Conservation (phyloP, 1,140 invertebrate species). For the Sycophila sp. region DNA sequence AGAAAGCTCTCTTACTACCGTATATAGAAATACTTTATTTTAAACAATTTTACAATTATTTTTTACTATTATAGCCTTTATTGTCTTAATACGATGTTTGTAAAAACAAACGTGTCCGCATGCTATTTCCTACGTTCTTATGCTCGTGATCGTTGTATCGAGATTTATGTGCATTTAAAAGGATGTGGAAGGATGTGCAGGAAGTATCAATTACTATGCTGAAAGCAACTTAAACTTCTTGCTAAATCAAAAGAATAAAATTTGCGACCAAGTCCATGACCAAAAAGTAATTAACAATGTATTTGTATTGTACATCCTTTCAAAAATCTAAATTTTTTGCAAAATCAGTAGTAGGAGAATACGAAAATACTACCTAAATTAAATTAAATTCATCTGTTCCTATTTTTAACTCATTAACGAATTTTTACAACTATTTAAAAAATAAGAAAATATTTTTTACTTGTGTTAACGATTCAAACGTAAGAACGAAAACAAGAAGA, state of each 20-base stretch:
- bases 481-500: background rate
- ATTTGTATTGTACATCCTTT: too few relatives aligned
- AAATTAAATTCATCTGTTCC: too few relatives aligned
- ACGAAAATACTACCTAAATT: too few relatives aligned
- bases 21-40: background rate
- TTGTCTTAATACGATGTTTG: background rate
- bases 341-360: too few relatives aligned
- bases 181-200: background rate
- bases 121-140: background rate
- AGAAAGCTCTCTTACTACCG: slow-evolving; percentile 17
- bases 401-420: too few relatives aligned
- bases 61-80: background rate
- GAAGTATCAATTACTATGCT: background rate
- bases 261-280: too few relatives aligned
- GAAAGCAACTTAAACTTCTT: slow-evolving; percentile 6
- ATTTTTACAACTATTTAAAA: too few relatives aligned
- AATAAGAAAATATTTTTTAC: too few relatives aligned
- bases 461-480: too few relatives aligned
- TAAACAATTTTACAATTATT: background rate
- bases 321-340: too few relatives aligned
- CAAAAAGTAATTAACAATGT: too few relatives aligned
- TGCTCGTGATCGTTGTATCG: background rate
- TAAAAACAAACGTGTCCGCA: background rate
- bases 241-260: background rate
- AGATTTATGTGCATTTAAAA: background rate